These are phyloP conservation scores for Tetranychus piercei DNA, from an alignment of 2,888 invertebrate genomes.

Conservation along the genomic window DNA sequence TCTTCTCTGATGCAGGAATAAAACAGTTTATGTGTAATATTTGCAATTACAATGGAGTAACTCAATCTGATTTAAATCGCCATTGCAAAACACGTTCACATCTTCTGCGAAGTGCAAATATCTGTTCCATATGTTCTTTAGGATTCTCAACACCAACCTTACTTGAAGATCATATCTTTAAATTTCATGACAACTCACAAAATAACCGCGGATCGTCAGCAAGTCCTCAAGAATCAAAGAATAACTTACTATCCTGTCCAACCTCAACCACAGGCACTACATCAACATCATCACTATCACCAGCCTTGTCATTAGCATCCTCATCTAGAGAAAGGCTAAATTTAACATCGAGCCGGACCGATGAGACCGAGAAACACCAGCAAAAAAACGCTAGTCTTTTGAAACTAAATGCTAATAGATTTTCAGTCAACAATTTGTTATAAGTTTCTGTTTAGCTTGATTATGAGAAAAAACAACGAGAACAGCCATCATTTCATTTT, in stretches of 20 bases:
- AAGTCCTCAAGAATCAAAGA: background rate
- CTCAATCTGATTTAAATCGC: slow-evolving; percentile 36
- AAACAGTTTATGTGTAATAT: slow-evolving; percentile 35
- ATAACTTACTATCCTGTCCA: background rate
- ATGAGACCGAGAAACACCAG: background rate
- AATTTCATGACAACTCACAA: slow-evolving; percentile 20
- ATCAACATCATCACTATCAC: background rate
- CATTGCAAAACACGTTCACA: slow-evolving; percentile 36
- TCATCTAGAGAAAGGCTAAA: background rate
- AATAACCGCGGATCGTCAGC: background rate
- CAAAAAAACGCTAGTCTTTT: background rate
- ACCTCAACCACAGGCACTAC: background rate
- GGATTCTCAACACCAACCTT: slow-evolving; percentile 25
- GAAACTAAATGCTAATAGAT: background rate
- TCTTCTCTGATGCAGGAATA: slow-evolving; percentile 30
- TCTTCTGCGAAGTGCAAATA: slow-evolving; percentile 32
- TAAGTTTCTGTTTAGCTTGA: background rate
- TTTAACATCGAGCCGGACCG: background rate
- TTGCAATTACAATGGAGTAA: slow-evolving; percentile 36
- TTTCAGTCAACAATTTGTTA: slow-evolving; percentile 4
- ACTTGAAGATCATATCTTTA: slow-evolving; percentile 24
- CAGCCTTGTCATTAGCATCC: background rate
- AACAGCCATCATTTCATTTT: background rate
- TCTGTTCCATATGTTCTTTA: slow-evolving; percentile 24
- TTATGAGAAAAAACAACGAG: background rate